phyloP scores from a whole-genome alignment of 2,888 invertebrate species.

The Anodontia alba region DNA sequence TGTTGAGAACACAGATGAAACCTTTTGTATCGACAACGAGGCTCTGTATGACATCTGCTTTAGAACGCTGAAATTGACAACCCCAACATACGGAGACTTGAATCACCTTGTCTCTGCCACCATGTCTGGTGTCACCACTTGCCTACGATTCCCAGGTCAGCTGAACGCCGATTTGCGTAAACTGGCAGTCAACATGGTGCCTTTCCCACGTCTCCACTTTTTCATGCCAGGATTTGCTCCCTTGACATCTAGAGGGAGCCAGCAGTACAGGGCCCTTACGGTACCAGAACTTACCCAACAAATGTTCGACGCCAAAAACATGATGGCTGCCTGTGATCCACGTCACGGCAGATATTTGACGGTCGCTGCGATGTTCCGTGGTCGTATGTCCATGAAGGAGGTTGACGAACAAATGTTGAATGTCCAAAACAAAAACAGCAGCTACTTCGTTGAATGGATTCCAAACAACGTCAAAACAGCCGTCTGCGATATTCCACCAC shows the following conservation, averaged over 20 bases:
- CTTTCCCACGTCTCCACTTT: constrained; percentile 80
- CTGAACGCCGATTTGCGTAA: no score
- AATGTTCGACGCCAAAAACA: constrained; percentile 98
- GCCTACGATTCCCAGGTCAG: no score
- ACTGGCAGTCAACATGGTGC: no score
- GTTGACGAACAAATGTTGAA: constrained; percentile 88
- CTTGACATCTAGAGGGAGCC: constrained; percentile 82
- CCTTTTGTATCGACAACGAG: constrained; percentile 4
- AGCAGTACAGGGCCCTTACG: constrained; percentile 75
- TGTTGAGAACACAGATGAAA: no score
- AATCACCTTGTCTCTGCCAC: no score
- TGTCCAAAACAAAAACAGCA: constrained; percentile 97
- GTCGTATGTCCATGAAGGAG: constrained; percentile 96
- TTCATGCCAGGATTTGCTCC: constrained; percentile 84
- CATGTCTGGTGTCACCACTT: no score
- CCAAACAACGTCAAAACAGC: constrained; percentile 95
- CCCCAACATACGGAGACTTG: no score
- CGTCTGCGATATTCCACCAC: constrained; percentile 92
- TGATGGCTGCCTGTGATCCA: constrained; percentile 99
- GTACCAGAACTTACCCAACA: constrained; percentile 84
- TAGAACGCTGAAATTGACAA: no score
- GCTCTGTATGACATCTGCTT: no score
- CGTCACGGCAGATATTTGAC: constrained; percentile 93
- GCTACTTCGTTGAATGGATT: constrained; percentile 95
- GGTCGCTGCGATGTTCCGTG: constrained; percentile 94